phyloP scores from a whole-genome alignment of 2,113 vertebrate genomes.

The Poeciliopsis turrubarensis region DNA sequence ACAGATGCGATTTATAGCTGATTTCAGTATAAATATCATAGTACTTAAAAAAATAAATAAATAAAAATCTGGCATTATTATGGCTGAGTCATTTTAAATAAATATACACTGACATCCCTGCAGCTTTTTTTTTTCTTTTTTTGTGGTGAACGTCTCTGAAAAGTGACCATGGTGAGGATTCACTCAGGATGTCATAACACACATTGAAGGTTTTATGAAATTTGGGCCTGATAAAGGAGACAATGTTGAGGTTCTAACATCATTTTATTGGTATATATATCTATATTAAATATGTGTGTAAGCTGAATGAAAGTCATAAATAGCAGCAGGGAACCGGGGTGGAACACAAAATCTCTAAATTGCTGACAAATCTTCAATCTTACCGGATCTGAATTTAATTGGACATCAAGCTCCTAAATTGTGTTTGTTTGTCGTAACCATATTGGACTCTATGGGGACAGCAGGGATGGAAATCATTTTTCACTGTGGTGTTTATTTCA shows the following conservation, averaged over 20 bases:
- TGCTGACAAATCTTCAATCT: constrained; percentile 39
- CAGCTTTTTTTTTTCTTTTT: neutral
- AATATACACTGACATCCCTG: neutral
- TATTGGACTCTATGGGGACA: constrained; percentile 69
- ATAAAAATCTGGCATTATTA: neutral
- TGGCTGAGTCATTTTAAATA: neutral
- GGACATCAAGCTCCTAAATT: constrained; percentile 58
- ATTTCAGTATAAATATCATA: neutral
- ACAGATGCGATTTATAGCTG: neutral
- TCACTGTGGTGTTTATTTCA: constrained; percentile 75
- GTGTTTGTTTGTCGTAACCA: constrained; percentile 59
- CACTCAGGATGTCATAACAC: constrained; percentile 7
- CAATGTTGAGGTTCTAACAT: neutral
- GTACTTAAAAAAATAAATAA: no score
- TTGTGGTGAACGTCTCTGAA: neutral
- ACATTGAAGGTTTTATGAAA: constrained; percentile 9
- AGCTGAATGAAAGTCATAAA: constrained; percentile 18
- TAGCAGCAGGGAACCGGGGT: constrained; percentile 12
- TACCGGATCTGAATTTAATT: constrained; percentile 50
- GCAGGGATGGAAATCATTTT: constrained; percentile 73
- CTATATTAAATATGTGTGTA: neutral
- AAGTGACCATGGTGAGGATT: constrained; percentile 16
- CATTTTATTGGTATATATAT: neutral
- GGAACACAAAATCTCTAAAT: constrained; percentile 33
- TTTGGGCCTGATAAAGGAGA: neutral